Base-by-base conservation (phyloP, 2,797 vertebrate species). In the Cynodonichthys magdalenae region DNA sequence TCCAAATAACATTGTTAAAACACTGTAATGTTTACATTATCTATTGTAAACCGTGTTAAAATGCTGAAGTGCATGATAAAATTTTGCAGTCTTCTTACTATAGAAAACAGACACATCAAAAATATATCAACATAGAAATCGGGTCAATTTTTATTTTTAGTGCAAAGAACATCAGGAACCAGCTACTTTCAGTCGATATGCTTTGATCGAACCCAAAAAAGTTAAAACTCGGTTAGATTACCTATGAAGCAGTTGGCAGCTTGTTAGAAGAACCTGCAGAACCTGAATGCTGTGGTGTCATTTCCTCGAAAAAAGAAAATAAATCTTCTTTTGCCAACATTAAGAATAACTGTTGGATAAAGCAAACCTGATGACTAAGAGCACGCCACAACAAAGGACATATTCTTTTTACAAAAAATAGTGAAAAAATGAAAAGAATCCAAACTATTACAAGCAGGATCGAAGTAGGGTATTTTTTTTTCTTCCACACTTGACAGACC, bases 401-500 rank as follows among this genome's bases (percentile, higher is more conserved):
- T 4, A 41, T 69, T 66, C 57, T 64, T 59, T 60, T 69, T 1
- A 7, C 15, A 42, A 52, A 19, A 55, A n/a, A 70, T 48, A 24
- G 24, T 24, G 29, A 6, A 31, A 31, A 31, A 6, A 31, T 6
- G 8, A 31, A 31, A 36, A 36, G 34, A 36, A 36, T 59, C 58
- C 44, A 62, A 74, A 53, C 73, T 53, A 44, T 45, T 44, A 20
- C 55, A 54, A 57, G 78, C 66, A 6, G 59, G 47, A 74, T 51
- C 31, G n/a, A 31, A 63, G 60, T 2, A 36, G 34, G 8, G 5
- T 31, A 0, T 4, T 8, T 14, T 60, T 45, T 49, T 55, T 64
- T 20, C n/a, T 14, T 82, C 66, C 79, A 73, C 79, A 74, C 70
- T 75, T 66, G 64, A 74, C 85, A 76, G 77, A 89, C 82, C 83